A percentile compares a stretch with the other conserved stretches of the same genome.
These are phyloP conservation scores for Dendrolimus houi DNA, from an alignment of 2,888 invertebrate species.

Conservation along the genomic window DNA sequence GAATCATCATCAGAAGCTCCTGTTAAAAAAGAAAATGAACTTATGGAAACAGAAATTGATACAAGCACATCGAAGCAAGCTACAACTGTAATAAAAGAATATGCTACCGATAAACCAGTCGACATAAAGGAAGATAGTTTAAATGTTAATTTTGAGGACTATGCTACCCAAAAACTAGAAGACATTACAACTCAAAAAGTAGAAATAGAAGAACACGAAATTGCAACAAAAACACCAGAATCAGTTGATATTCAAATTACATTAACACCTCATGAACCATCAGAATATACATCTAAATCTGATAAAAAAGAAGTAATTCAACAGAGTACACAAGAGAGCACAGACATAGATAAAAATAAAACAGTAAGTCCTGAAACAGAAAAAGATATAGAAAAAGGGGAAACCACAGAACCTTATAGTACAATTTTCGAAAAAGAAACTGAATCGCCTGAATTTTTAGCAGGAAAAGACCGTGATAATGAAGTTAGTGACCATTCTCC, in stretches of 20 bases:
- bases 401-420: slow-evolving; percentile 1
- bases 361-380: slow-evolving; percentile 1
- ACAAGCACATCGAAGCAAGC: background rate
- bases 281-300: slow-evolving; percentile 2
- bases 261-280: background rate
- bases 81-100: background rate
- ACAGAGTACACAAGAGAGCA: background rate
- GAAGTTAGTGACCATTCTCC: background rate
- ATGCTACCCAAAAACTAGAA: slow-evolving; percentile 1
- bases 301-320: background rate
- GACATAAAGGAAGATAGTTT: background rate
- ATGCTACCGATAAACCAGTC: background rate
- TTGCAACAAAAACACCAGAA: background rate
- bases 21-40: slow-evolving; percentile 7
- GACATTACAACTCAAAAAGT: background rate
- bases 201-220: slow-evolving; percentile 2
- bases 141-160: slow-evolving; percentile 1
- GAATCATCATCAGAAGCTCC: slow-evolving; percentile 11
- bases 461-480: slow-evolving; percentile 1
- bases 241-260: slow-evolving; percentile 1
- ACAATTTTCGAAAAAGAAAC: slow-evolving; percentile 4
- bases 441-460: slow-evolving; percentile 1
- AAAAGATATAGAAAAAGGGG: slow-evolving; percentile 5
- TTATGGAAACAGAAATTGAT: background rate
- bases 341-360: background rate